Base-by-base conservation (phyloP, 2,888 invertebrate species). In the Auanema freiburgensis region DNA sequence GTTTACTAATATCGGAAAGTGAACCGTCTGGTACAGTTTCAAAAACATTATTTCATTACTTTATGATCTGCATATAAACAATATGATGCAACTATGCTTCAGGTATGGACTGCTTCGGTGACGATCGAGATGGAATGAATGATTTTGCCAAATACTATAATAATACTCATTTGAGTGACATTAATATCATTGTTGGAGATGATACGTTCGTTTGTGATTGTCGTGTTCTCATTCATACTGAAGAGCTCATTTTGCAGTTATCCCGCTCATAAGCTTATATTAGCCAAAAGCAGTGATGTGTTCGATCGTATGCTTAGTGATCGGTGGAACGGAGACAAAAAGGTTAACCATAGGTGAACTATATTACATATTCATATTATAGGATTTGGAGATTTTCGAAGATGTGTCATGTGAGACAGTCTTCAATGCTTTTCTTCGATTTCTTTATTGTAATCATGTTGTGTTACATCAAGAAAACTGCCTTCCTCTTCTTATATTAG, bases 261-360 rank as follows among this genome's bases (percentile, higher is more conserved):
- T 66, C 83, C 83, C 53, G 85, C 85, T 0, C 86, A 86, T 74
- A 84, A 85, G 59, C 76, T 86, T 57, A 81, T 86, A 21, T 78
- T 86, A 57, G 84, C 85, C 11, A 81, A 84, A 46, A 78, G 84
- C 50, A 86, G 86, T 68, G 86, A 86, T 74, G 86, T 86, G 14
- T 86, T 86, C 78, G 86, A 86, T 68, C 79, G 85, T 16, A 86
- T 86, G 85, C 78, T 86, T 42, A 84, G 84, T 62, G 76, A 83
- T 23, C 79, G 83, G 49, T 85, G 85, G 85, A 75, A 77, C 52
- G 69, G 79, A 41, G 76, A 76, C 43, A 78, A 76, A 53, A 69
- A 77, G 64, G 79, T 78, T 23, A 33, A 52, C 41, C 8, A 33
- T 3, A 33, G 33, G 33, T 33, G 4, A 8, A 5, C 8, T 8